Evolutionary conservation across 2,888 invertebrate species (phyloP).

Genomic region (Rotaria socialis): DNA sequence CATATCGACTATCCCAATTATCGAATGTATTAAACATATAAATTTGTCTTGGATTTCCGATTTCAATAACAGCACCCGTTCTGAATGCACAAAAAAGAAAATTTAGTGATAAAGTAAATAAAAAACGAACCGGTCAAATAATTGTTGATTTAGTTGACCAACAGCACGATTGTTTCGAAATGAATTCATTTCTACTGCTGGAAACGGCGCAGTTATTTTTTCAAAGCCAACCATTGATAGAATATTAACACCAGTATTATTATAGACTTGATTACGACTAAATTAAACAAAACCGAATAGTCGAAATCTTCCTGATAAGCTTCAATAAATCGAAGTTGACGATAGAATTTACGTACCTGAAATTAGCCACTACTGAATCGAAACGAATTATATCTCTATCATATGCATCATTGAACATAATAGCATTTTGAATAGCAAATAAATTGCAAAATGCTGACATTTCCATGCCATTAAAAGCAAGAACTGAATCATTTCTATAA

Average conservation of each 20-base stretch:
- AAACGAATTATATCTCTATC: background rate
- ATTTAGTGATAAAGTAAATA: too few species aligned
- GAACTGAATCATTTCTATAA: background rate
- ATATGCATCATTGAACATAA: conserved; percentile 21
- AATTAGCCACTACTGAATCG: background rate
- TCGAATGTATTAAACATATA: conserved; percentile 35
- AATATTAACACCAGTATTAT: conserved; percentile 22
- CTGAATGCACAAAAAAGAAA: too few species aligned
- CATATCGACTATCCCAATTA: conserved; percentile 35
- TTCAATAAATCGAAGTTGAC: too few species aligned
- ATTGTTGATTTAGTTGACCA: background rate
- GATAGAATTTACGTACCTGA: background rate
- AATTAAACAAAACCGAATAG: background rate
- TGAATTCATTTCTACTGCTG: background rate
- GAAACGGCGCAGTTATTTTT: conserved; percentile 26
- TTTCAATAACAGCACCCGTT: conserved; percentile 22
- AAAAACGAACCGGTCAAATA: conserved; percentile 27
- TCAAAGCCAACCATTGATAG: conserved; percentile 12
- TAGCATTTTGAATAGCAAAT: background rate
- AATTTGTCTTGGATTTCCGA: conserved; percentile 12
- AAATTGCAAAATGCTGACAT: conserved; percentile 26
- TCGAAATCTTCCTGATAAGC: too few species aligned
- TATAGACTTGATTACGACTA: conserved; percentile 28
- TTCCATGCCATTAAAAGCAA: background rate
- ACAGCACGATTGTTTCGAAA: conserved; percentile 14